These are phyloP conservation scores for Dryadula phaetusa DNA, from an alignment of 2,888 invertebrate genomes.

Conservation along the genomic window DNA sequence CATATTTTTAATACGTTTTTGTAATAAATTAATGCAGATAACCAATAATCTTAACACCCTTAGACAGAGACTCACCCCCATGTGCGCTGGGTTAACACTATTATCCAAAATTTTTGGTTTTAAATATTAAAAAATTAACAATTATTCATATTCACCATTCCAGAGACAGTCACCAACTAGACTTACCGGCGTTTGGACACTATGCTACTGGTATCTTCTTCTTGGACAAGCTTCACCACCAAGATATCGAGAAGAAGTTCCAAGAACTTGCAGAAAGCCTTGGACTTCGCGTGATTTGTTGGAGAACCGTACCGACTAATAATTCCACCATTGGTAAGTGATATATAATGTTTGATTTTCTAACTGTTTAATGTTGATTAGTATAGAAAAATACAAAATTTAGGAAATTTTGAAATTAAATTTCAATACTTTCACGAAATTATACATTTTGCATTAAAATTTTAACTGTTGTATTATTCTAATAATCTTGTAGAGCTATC, in stretches of 20 bases:
- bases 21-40: too few species aligned
- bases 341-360: not conserved
- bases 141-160: not conserved
- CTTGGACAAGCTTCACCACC: constrained; percentile 92
- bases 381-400: constrained; percentile 20
- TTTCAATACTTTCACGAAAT: constrained; percentile 21
- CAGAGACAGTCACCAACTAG: constrained; percentile 92
- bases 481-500: constrained; percentile 20
- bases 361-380: constrained; percentile 24
- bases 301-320: constrained; percentile 97
- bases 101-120: not conserved
- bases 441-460: constrained; percentile 29
- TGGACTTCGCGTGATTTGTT: constrained; percentile 93
- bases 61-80: too few species aligned
- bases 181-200: constrained; percentile 93
- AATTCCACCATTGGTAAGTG: constrained; percentile 90
- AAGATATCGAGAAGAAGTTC: constrained; percentile 92
- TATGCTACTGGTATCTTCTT: constrained; percentile 99
- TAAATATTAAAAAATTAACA: not conserved
- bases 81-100: too few species aligned
- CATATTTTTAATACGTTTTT: too few species aligned
- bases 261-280: constrained; percentile 91
- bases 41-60: too few species aligned
- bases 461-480: constrained; percentile 22
- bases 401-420: constrained; percentile 4